phyloP scores from a whole-genome alignment of 2,888 invertebrate genomes.

The Agrotis clavis region DNA sequence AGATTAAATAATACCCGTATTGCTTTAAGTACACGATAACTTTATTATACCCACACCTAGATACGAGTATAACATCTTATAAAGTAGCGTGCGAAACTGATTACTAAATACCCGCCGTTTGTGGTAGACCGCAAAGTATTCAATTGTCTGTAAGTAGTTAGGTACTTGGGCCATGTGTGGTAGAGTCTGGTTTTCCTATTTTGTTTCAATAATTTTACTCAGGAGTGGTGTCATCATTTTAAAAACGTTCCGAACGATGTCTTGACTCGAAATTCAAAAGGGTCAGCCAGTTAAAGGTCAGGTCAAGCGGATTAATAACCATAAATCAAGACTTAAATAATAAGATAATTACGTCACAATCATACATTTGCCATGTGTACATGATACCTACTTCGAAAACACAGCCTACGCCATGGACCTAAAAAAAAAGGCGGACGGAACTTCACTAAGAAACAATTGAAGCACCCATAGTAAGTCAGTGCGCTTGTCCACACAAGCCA shows the following conservation, averaged over 20 bases:
- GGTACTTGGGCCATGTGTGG: conserved; percentile 50
- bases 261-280: background rate
- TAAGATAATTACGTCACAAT: background rate
- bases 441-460: too few species aligned
- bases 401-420: background rate
- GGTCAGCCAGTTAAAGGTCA: background rate
- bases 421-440: too few species aligned
- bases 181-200: conserved; percentile 49
- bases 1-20: background rate
- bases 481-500: too few species aligned
- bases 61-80: background rate
- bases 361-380: background rate
- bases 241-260: background rate
- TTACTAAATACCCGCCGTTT: conserved; percentile 62
- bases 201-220: conserved; percentile 4
- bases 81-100: conserved; percentile 43
- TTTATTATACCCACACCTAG: background rate
- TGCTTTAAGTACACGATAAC: background rate
- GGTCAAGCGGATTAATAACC: background rate
- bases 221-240: background rate
- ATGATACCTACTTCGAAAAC: background rate
- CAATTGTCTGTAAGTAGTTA: conserved; percentile 55
- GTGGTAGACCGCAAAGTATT: conserved; percentile 60
- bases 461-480: too few species aligned
- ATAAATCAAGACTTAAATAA: background rate